These are phyloP conservation scores for Scarus forsteni DNA, from an alignment of 2,797 vertebrate genomes.

Conservation along the genomic window DNA sequence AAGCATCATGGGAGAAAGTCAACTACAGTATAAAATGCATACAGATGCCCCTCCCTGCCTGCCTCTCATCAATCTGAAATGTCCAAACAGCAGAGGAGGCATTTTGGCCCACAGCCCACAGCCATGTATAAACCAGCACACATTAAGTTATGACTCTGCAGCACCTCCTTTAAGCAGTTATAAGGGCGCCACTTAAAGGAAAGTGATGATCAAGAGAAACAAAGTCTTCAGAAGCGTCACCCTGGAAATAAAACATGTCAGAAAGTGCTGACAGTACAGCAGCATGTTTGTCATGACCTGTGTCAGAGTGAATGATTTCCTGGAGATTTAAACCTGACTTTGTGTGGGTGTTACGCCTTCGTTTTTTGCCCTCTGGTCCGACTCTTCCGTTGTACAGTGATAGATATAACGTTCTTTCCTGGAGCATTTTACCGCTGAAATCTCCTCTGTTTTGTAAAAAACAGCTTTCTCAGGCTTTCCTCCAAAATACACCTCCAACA, in stretches of 20 bases:
- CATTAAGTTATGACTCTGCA: constrained; percentile 29
- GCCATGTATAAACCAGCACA: constrained; percentile 28
- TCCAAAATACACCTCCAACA: constrained; percentile 6
- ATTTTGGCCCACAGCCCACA: constrained; percentile 31
- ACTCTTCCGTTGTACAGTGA: constrained; percentile 3
- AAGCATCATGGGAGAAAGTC: constrained; percentile 17
- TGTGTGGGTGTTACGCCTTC: constrained; percentile 1
- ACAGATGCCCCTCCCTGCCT: constrained; percentile 4
- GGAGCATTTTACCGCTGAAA: constrained; percentile 3
- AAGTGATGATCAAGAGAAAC: constrained; percentile 34
- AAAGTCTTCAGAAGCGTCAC: constrained; percentile 21
- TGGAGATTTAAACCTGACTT: constrained; percentile 18
- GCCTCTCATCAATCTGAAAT: constrained; percentile 51
- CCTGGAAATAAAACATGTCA: constrained; percentile 23
- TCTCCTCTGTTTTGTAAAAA: constrained; percentile 3
- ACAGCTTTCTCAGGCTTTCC: constrained; percentile 2
- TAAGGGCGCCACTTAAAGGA: constrained; percentile 36
- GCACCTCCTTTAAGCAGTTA: constrained; percentile 32
- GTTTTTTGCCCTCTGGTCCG: constrained; percentile 9
- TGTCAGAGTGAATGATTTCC: constrained; percentile 37
- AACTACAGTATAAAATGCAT: background rate
- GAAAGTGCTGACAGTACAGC: constrained; percentile 11
- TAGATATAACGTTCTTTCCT: constrained; percentile 14
- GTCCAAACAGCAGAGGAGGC: constrained; percentile 42
- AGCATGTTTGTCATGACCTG: constrained; percentile 11